These are phyloP conservation scores for Elaeidobius kamerunicus DNA, from an alignment of 2,888 invertebrate species.

Conservation along the genomic window DNA sequence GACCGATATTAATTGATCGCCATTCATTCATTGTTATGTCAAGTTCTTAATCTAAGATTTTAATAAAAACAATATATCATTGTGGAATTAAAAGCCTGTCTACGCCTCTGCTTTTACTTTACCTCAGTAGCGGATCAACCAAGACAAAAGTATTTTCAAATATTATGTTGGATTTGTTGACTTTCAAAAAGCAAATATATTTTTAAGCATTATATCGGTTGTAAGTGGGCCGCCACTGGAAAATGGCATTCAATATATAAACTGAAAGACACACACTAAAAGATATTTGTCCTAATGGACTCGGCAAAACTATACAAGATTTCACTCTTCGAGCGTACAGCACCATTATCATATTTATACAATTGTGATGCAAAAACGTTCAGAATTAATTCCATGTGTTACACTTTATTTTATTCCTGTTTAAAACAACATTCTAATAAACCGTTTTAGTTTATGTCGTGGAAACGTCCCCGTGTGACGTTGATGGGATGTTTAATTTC, in stretches of 20 bases:
- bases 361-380: constrained; percentile 23
- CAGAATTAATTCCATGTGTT: constrained; percentile 23
- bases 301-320: constrained; percentile 27
- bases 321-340: constrained; percentile 24
- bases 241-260: constrained; percentile 11
- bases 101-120: constrained; percentile 15
- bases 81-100: constrained; percentile 2
- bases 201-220: no score
- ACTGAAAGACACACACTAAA: constrained; percentile 12
- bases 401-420: constrained; percentile 26
- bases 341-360: constrained; percentile 29
- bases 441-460: constrained; percentile 15
- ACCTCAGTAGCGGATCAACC: no score
- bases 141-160: no score
- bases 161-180: no score
- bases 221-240: no score
- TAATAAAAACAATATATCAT: no score
- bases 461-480: constrained; percentile 13
- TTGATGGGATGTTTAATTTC: constrained; percentile 25
- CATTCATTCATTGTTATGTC: no score
- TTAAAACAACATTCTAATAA: constrained; percentile 16
- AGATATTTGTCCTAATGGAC: constrained; percentile 28
- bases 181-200: no score
- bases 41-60: no score
- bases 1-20: no score